A percentile compares a stretch with the other conserved stretches of the same genome.
phyloP scores from a whole-genome alignment of 2,888 invertebrate genomes.

The Athalia circularis region DNA sequence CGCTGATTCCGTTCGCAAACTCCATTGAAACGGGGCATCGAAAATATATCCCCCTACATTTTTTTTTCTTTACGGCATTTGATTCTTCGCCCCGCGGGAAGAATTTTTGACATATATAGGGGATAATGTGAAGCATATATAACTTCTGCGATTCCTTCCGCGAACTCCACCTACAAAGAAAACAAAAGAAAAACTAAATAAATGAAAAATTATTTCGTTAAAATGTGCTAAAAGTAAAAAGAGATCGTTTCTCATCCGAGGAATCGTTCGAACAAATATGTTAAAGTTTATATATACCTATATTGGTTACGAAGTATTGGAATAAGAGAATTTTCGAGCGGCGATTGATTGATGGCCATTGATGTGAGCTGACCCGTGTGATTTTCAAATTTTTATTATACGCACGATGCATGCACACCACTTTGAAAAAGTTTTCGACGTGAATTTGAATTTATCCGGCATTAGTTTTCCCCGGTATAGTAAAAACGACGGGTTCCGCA shows the following conservation, averaged over 20 bases:
- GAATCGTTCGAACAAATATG: not conserved
- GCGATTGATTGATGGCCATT: slow-evolving; percentile 71
- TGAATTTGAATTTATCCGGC: not conserved
- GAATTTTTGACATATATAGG: too few relatives aligned
- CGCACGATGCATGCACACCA: not conserved
- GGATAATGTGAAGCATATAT: too few relatives aligned
- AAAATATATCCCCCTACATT: slow-evolving; percentile 18
- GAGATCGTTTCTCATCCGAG: too few relatives aligned
- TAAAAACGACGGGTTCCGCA: not conserved
- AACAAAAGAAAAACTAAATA: too few relatives aligned
- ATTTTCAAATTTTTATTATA: slow-evolving; percentile 18
- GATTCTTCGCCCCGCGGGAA: too few relatives aligned
- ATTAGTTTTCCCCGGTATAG: not conserved
- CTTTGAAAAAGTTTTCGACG: slow-evolving; percentile 16
- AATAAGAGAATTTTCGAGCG: slow-evolving; percentile 26
- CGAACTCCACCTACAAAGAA: too few relatives aligned
- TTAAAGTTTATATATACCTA: not conserved
- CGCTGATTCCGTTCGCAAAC: slow-evolving; percentile 68
- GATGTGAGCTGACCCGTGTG: slow-evolving; percentile 64
- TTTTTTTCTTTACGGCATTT: slow-evolving; percentile 2
- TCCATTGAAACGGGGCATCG: not conserved
- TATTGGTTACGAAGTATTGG: slow-evolving; percentile 44
- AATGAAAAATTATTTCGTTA: too few relatives aligned
- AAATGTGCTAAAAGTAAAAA: not conserved
- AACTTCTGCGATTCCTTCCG: too few relatives aligned